Percentiles rank a stretch among this genome's conserved stretches.
Evolutionary conservation across 1,140 invertebrate species (phyloP).

Genomic region (Apis laboriosa): DNA sequence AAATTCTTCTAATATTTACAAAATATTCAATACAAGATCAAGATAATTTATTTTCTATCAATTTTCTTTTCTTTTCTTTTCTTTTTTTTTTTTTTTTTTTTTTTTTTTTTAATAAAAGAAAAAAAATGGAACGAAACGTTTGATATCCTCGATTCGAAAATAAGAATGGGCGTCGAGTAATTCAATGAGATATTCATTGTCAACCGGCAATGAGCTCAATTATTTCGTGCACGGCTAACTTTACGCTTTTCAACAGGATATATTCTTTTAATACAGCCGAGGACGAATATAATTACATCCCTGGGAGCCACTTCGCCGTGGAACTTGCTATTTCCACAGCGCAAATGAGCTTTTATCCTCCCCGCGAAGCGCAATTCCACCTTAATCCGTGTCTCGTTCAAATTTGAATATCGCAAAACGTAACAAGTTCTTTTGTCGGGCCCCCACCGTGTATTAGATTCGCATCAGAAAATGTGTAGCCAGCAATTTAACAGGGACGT

Average conservation of each 20-base stretch:
- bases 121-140: background rate
- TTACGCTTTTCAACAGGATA: background rate
- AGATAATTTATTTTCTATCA: no score
- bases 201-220: background rate
- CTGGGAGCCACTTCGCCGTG: background rate
- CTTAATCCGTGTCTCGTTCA: constrained; percentile 1
- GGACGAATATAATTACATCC: constrained; percentile 17
- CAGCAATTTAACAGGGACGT: constrained; percentile 2
- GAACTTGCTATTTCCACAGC: constrained; percentile 13
- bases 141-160: background rate
- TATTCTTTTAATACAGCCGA: constrained; percentile 17
- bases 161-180: background rate
- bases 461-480: constrained; percentile 15
- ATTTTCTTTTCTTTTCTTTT: no score
- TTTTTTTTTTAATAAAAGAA: no score
- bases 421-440: constrained; percentile 19
- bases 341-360: constrained; percentile 20
- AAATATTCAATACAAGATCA: no score
- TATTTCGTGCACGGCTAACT: background rate
- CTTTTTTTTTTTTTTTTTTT: no score
- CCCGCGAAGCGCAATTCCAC: background rate
- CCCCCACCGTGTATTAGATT: background rate
- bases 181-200: background rate
- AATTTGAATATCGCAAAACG: background rate
- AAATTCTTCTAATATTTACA: no score